These are phyloP conservation scores for Bombus fervidus DNA, from an alignment of 1,140 invertebrate genomes.

Conservation along the genomic window DNA sequence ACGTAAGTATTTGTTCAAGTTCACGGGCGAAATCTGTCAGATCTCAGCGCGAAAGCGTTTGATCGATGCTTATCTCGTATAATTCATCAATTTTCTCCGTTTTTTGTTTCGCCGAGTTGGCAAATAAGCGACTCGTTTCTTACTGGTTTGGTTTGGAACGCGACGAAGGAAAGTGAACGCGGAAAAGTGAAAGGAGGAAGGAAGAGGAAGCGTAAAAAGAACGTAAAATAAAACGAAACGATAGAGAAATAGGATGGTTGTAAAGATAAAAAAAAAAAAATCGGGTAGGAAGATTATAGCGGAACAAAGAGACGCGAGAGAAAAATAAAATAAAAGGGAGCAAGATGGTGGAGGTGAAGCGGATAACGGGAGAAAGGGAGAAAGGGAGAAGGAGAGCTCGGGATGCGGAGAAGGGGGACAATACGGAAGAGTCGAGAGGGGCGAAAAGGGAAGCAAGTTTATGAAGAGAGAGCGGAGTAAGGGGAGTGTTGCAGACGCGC, in stretches of 20 bases:
- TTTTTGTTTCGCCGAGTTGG: too few relatives aligned
- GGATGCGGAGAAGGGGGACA: not conserved
- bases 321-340: not conserved
- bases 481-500: constrained; percentile 60
- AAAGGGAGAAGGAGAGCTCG: not conserved
- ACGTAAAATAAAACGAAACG: not conserved
- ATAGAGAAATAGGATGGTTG: not conserved
- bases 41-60: too few relatives aligned
- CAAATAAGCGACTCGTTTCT: not conserved
- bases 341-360: not conserved
- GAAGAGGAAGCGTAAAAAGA: not conserved
- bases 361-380: not conserved
- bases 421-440: constrained; percentile 2
- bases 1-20: not conserved
- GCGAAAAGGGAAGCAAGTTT: not conserved
- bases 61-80: too few relatives aligned
- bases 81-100: too few relatives aligned
- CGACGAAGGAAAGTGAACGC: not conserved
- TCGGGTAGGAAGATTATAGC: not conserved
- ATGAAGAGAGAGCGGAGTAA: not conserved
- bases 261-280: constrained; percentile 15
- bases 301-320: not conserved
- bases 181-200: not conserved
- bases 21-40: too few relatives aligned
- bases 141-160: not conserved